Conservation (phyloP, 2,113 vertebrate genomes). For the Otocyon megalotis region DNA sequence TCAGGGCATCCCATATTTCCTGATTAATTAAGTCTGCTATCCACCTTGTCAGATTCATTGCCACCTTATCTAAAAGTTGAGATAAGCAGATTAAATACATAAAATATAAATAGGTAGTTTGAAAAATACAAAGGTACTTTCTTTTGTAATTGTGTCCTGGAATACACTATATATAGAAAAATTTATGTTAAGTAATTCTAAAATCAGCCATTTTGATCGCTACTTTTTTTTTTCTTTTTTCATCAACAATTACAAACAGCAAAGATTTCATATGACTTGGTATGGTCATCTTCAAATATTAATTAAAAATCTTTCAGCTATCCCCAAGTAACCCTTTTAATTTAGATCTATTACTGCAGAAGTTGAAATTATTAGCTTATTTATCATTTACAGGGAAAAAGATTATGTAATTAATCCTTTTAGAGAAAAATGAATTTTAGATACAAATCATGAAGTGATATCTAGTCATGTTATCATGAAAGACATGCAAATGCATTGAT, state of each 20-base stretch:
- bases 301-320: neutral
- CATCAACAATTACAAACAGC: neutral
- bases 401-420: constrained; percentile 23
- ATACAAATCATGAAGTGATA: constrained; percentile 42
- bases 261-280: neutral
- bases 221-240: constrained; percentile 4
- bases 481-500: constrained; percentile 45
- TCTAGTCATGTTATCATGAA: constrained; percentile 36
- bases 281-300: neutral
- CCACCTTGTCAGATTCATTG: constrained; percentile 21
- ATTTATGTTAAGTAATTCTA: neutral
- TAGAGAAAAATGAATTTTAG: constrained; percentile 20
- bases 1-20: constrained; percentile 14
- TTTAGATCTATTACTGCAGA: neutral
- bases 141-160: neutral
- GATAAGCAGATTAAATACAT: constrained; percentile 31
- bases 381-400: constrained; percentile 48
- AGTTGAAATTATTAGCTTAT: constrained; percentile 13
- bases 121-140: neutral
- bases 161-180: neutral
- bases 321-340: neutral
- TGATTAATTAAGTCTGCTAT: constrained; percentile 61
- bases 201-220: neutral
- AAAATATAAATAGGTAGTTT: neutral
- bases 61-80: neutral